Evolutionary conservation across 92 coral and sea anemone genomes (phyloP).

Genomic region (Actinostola sp.): DNA sequence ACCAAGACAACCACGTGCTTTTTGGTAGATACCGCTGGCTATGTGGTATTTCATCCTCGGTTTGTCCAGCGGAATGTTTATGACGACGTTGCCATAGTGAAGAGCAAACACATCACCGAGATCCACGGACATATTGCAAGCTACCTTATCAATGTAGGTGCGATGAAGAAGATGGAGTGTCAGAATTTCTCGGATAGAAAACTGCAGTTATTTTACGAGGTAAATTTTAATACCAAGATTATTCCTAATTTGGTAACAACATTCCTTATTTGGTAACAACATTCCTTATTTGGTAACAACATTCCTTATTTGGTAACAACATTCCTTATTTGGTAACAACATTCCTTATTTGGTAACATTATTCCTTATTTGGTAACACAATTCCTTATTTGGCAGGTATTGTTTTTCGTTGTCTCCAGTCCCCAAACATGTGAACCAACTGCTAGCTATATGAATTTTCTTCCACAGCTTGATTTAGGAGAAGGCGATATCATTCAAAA

Average conservation of each 20-base stretch:
- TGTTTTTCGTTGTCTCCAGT: too few species aligned
- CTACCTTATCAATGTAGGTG: conserved; percentile 43
- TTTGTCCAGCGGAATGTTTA: conserved; percentile 56
- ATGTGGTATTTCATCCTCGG: conserved; percentile 69
- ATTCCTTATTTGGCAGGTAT: too few species aligned
- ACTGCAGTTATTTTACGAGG: conserved; percentile 75
- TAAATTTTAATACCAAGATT: neutral
- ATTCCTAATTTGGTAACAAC: too few species aligned
- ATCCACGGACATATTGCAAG: conserved; percentile 60
- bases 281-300: too few species aligned
- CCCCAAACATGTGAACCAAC: too few species aligned
- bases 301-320: too few species aligned
- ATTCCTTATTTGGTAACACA: too few species aligned
- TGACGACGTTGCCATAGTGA: conserved; percentile 50
- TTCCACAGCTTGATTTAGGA: conserved; percentile 17
- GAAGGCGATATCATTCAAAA: conserved; percentile 3
- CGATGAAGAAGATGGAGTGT: conserved; percentile 58
- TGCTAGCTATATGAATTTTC: too few species aligned
- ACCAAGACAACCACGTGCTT: conserved; percentile 42
- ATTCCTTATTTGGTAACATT: too few species aligned
- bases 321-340: too few species aligned
- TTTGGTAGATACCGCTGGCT: conserved; percentile 64
- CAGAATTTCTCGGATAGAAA: conserved; percentile 57
- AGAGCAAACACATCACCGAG: conserved; percentile 62
- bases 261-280: too few species aligned